These are phyloP conservation scores for Eutolmus rufibarbis DNA, from an alignment of 2,888 invertebrate species.

Conservation along the genomic window DNA sequence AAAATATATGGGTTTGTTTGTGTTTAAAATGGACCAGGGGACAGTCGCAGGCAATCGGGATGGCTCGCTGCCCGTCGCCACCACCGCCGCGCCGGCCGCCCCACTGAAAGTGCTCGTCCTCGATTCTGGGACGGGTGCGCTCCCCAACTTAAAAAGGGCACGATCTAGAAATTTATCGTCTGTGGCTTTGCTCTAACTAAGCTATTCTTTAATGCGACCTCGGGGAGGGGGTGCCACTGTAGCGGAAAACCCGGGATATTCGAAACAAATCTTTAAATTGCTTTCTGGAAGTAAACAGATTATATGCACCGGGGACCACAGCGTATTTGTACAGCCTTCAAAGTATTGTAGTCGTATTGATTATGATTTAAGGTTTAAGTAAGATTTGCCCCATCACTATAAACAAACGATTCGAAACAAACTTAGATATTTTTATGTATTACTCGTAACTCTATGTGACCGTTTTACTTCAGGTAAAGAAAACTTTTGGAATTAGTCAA, in stretches of 20 bases:
- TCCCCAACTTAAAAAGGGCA: neutral
- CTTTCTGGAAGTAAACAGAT: neutral
- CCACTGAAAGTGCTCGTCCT: neutral
- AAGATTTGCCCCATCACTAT: neutral
- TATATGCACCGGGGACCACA: neutral
- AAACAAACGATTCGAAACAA: neutral
- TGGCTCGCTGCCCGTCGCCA: neutral
- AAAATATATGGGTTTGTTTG: constrained; percentile 38
- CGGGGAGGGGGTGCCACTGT: neutral
- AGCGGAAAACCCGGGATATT: neutral
- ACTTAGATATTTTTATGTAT: too few species aligned
- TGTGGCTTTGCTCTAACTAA: neutral
- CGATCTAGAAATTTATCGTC: constrained; percentile 8
- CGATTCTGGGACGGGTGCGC: neutral
- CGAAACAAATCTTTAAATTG: neutral
- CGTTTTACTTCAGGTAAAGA: too few species aligned
- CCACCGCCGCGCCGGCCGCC: too few species aligned
- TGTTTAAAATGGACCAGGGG: constrained; percentile 34
- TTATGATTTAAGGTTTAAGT: neutral
- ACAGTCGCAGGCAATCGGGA: constrained; percentile 12
- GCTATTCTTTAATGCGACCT: neutral
- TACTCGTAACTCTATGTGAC: too few species aligned
- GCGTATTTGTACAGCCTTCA: neutral
- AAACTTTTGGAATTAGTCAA: too few species aligned
- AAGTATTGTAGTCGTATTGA: neutral